A percentile compares a stretch with the other conserved stretches of the same genome.
phyloP scores from a whole-genome alignment of 2,888 invertebrate genomes.

The Argyresthia goedartella region DNA sequence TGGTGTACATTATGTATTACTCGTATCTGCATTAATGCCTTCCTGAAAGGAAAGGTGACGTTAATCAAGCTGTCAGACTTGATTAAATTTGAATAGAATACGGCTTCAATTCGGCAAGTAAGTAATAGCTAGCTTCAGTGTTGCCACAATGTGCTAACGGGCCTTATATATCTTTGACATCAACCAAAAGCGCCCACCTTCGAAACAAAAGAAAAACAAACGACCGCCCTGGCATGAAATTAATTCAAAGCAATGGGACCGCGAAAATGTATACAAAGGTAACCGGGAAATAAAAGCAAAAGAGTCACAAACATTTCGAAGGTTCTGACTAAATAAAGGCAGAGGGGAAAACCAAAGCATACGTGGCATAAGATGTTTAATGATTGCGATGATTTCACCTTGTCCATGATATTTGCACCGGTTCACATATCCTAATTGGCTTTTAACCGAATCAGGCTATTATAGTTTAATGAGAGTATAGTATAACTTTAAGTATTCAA shows the following conservation, averaged over 20 bases:
- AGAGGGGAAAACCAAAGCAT: slow-evolving; percentile 22
- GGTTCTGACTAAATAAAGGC: slow-evolving; percentile 42
- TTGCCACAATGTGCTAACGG: slow-evolving; percentile 58
- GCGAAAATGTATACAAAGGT: slow-evolving; percentile 57
- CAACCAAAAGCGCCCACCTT: slow-evolving; percentile 37
- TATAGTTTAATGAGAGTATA: no score
- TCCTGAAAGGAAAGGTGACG: slow-evolving; percentile 44
- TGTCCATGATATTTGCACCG: no score
- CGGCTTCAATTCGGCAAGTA: slow-evolving; percentile 52
- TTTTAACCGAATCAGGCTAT: no score
- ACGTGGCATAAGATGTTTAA: no score
- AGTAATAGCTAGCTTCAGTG: slow-evolving; percentile 55
- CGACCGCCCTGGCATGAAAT: slow-evolving; percentile 51
- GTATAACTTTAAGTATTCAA: no score
- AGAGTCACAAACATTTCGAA: slow-evolving; percentile 47
- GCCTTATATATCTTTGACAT: slow-evolving; percentile 52
- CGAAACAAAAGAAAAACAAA: slow-evolving; percentile 59
- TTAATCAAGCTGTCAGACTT: slow-evolving; percentile 57
- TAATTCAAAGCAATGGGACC: slow-evolving; percentile 58
- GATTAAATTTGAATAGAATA: slow-evolving; percentile 60
- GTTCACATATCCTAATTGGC: no score
- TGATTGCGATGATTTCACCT: no score
- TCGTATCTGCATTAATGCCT: slow-evolving; percentile 29
- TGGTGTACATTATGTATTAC: neutral
- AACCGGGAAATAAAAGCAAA: slow-evolving; percentile 51